Base-by-base conservation (phyloP, 2,113 vertebrate genomes). In the Catagonus wagneri region DNA sequence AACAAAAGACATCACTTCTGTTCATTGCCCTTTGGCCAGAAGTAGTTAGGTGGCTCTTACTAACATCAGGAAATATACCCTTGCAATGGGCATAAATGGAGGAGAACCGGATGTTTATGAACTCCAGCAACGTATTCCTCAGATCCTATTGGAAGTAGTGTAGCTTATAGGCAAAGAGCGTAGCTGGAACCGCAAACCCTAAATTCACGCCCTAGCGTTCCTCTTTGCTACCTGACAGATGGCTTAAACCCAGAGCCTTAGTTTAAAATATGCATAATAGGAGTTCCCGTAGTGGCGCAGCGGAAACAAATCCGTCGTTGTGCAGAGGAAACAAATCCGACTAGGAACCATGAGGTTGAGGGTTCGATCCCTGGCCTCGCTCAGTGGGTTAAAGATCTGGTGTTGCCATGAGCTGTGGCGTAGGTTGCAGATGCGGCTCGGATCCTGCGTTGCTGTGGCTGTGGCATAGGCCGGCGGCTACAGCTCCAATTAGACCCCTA, bases 221-320 rank as follows among this genome's bases (percentile, higher is more conserved):
- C 11, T 56, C 54, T 50, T 81, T 81, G 44, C 79, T 91, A 36
- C 56, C 61, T 93, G 50, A 88, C 23, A 89, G 96, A 44, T 81
- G 27, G 12, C 50, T 89, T 92, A 83, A 93, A 69, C 44, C 20
- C n/a, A 78, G 17, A 81, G 29, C 54, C 9, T 90, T 27, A 10
- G 25, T 52, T 74, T 75, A 71, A 76, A 86, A 15, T 95, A 50
- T n/a, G 27, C 36, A 34, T 83, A 79, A 65, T 85, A 39, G n/a
- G n/a, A n/a, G n/a, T n/a, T 61, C 29, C 68, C 68, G n/a, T 36
- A 11, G 20, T 36, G 34, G 68, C 68, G 34, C 68, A 71, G 68
- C 34, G 6, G 68, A 36, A 71, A 71, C 34, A 25, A 71, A 36
- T 71, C 20, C 23, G 10, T 20, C 34, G n/a, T n/a, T n/a, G n/a